Evolutionary conservation across 2,888 invertebrate species (phyloP), one percentile per base, ranked within the genome.

Genomic region (Eurytoma adleriae): DNA sequence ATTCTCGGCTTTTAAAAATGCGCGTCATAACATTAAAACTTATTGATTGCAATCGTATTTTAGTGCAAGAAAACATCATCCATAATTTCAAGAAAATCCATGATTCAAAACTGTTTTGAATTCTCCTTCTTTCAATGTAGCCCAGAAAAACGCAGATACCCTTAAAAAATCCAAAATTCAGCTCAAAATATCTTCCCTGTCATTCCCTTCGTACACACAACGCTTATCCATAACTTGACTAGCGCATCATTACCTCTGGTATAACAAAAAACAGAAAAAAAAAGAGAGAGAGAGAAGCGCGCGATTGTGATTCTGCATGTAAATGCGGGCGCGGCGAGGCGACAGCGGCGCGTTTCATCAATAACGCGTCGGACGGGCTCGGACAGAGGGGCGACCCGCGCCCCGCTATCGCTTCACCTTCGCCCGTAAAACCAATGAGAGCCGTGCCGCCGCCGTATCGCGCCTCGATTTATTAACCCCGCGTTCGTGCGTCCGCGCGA

Each of bases 401-500:
- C 48, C 40, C 16, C 12, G 18, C 48, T 64, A 30, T 18, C n/a
- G 16, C 54, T 54, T 5, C 54, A 16, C 54, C 54, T 54, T n/a
- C 54, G 14, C 40, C 16, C 40, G 27, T 27, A 64, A 64, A 64
- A 48, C 64, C 48, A 64, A 64, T 64, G 64, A 64, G 40, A 64
- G 40, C 40, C 54, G 54, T 12, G 18, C 16, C 13, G 16, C 30
- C 18, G 48, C 30, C 7, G 40, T 18, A 40, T 2, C 18, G n/a
- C 64, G 57, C n/a, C 64, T 59, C 68, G 59, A 68, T 75, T 75
- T 75, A 59, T 68, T 75, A 48, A 68, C 16, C 68, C 13, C 40
- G 40, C 30, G 30, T 76, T 54, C 62, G 68, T 40, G 57, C 20
- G 62, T 40, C 48, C 66, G 77, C 20, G 69, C 57, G 66, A 77